Conservation (phyloP, 1,140 invertebrate genomes). For the Aphidius gifuensis region DNA sequence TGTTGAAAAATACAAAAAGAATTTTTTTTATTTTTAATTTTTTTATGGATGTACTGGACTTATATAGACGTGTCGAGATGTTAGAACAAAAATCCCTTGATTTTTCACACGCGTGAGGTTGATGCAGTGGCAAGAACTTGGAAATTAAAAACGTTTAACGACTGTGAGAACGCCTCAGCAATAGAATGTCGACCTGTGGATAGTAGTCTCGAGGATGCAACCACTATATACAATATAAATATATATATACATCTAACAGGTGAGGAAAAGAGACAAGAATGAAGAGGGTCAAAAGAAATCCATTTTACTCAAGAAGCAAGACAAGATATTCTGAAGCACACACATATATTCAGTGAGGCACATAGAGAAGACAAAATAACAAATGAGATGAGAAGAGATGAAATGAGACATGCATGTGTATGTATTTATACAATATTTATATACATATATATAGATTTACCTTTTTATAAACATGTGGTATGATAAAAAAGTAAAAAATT, state of each 20-base stretch:
- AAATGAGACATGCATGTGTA: too few relatives aligned
- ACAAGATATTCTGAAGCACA: neutral
- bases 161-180: slow-evolving; percentile 34
- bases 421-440: too few relatives aligned
- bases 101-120: slow-evolving; percentile 18
- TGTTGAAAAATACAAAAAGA: too few relatives aligned
- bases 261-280: neutral
- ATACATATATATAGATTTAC: too few relatives aligned
- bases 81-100: slow-evolving; percentile 20
- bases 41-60: neutral
- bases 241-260: too few relatives aligned
- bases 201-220: slow-evolving; percentile 18
- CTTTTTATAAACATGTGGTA: too few relatives aligned
- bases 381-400: too few relatives aligned
- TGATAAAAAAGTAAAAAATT: slow-evolving; percentile 19
- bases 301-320: neutral
- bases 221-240: neutral
- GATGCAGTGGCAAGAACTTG: slow-evolving; percentile 10
- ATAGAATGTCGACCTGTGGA: slow-evolving; percentile 28
- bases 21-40: too few relatives aligned
- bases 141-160: slow-evolving; percentile 40
- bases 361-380: too few relatives aligned
- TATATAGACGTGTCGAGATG: neutral
- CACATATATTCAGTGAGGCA: too few relatives aligned
- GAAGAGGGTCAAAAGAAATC: slow-evolving; percentile 11